Base-by-base conservation (phyloP, 2,797 vertebrate species). In the Masticophis lateralis region DNA sequence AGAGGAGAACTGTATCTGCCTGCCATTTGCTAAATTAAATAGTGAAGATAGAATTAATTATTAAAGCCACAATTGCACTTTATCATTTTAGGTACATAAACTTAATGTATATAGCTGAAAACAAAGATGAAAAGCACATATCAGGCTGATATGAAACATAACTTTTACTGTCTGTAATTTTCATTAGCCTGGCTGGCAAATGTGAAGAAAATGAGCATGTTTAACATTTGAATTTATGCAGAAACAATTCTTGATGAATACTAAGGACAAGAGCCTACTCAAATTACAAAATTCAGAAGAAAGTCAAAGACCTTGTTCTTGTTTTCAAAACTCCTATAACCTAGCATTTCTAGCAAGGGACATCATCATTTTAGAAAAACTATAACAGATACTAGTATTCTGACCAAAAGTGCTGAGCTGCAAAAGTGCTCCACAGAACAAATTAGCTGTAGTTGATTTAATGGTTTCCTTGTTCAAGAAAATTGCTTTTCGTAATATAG, bases 11-110 rank as follows among this genome's bases (percentile, higher is more conserved):
- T 94, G 32, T 92, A 91, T 95, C 88, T 95, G 22, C 95, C 47
- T 95, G 88, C 90, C 74, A 89, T 86, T 92, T 93, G 86, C 92
- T 96, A 79, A 43, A 90, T 95, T 95, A 96, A 93, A 92, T 87
- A 91, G 61, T 53, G 53, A 92, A 13, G 63, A 94, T 28, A 92
- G 28, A 69, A 92, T 94, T 94, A 90, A 13, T 94, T 86, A 16
- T 91, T 92, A 57, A 93, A 57, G 87, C 69, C 53, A 51, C 1
- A 69, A 53, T 51, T 56, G 53, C 27, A 47, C 18, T 2, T 91
- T 0, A 5, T 1, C 0, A 4, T 90, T 32, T 59, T 6, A 57
- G 60, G 79, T 18, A n/a, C 56, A 89, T 27, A 63, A 74, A 27
- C 1, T 37, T 57, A 53, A 47, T 55, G 7, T 11, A 7, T 53